Conservation (phyloP, 2,888 invertebrate species). For the Stenurella melanura region DNA sequence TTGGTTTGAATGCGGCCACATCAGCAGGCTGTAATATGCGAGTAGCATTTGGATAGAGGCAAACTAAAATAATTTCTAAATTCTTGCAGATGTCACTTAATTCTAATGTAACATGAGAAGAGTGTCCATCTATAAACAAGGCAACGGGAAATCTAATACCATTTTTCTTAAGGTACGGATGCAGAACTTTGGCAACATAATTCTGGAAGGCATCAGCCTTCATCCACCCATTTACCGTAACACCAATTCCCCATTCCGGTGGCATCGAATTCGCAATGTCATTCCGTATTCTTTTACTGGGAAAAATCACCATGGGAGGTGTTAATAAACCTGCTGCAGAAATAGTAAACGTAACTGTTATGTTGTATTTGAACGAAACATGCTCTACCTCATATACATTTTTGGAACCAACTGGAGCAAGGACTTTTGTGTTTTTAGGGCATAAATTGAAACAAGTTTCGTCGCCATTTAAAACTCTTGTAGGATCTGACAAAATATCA, state of each 20-base stretch:
- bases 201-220: no score
- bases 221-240: not conserved
- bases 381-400: constrained; percentile 25
- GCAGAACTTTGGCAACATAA: constrained; percentile 18
- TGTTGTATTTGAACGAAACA: constrained; percentile 23
- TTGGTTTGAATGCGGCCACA: constrained; percentile 12
- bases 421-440: constrained; percentile 5
- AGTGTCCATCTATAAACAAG: no score
- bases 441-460: no score
- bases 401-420: constrained; percentile 10
- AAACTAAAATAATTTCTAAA: no score
- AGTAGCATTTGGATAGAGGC: no score
- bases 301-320: constrained; percentile 20
- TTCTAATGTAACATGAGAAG: no score
- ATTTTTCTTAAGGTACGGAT: constrained; percentile 11
- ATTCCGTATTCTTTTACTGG: constrained; percentile 1
- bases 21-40: no score
- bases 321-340: constrained; percentile 11
- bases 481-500: not conserved
- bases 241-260: constrained; percentile 3
- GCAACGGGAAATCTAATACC: constrained; percentile 8
- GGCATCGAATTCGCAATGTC: constrained; percentile 11
- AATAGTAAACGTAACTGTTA: constrained; percentile 30
- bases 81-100: no score
- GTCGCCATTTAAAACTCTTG: constrained; percentile 20